These are phyloP conservation scores for Meloe dianella DNA, from an alignment of 2,888 invertebrate genomes.

Conservation along the genomic window DNA sequence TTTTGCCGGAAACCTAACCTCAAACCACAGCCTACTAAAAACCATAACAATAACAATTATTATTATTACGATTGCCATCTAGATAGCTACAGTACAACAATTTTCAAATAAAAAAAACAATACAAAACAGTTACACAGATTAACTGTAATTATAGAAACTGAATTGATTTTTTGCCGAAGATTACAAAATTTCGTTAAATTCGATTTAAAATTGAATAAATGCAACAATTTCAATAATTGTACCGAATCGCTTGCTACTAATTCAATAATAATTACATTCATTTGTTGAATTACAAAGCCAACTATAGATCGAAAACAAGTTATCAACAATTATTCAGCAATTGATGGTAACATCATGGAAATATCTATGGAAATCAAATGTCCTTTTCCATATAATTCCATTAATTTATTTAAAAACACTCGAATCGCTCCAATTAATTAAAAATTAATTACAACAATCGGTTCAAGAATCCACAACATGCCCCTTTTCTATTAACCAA, in stretches of 20 bases:
- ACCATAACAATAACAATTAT: background rate
- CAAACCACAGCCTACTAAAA: slow-evolving; percentile 4
- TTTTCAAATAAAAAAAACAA: too few species aligned
- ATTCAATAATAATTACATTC: too few species aligned
- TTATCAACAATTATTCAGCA: background rate
- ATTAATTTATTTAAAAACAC: background rate
- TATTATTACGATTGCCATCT: too few species aligned
- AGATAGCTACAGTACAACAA: too few species aligned
- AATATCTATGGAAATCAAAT: background rate
- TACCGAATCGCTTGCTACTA: too few species aligned
- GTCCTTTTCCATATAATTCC: slow-evolving; percentile 21
- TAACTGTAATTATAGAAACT: too few species aligned
- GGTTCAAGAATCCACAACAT: slow-evolving; percentile 9
- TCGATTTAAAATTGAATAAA: too few species aligned
- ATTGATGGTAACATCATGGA: background rate
- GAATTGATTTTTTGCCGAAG: too few species aligned
- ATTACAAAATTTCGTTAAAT: too few species aligned
- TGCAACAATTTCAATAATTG: too few species aligned
- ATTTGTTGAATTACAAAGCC: too few species aligned
- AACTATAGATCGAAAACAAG: background rate
- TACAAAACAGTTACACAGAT: too few species aligned
- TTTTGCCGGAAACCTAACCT: slow-evolving; percentile 3
- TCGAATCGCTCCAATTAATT: slow-evolving; percentile 8
- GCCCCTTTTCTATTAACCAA: slow-evolving; percentile 8
- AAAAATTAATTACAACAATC: slow-evolving; percentile 12